Percentiles rank a stretch among this genome's conserved stretches.
phyloP scores from a whole-genome alignment of 1,140 invertebrate genomes.

The Branchinecta lynchi region DNA sequence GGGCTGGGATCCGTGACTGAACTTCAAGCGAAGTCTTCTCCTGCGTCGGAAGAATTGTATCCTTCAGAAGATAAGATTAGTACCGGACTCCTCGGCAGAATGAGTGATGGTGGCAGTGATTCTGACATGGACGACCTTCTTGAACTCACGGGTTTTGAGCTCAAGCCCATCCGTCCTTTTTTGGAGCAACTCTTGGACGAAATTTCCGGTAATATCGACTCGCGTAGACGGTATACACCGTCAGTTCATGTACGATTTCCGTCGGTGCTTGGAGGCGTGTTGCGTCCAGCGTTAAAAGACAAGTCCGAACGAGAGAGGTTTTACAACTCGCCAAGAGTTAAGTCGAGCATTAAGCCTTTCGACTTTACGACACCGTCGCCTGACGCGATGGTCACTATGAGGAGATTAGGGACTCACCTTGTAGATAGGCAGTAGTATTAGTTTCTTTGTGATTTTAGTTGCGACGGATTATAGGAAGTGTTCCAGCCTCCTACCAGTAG shows the following conservation, averaged over 20 bases:
- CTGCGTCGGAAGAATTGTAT: no score
- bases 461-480: no score
- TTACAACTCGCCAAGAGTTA: background rate
- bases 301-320: background rate
- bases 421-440: background rate
- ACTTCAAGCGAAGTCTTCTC: no score
- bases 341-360: slow-evolving; percentile 28
- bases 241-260: background rate
- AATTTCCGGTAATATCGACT: background rate
- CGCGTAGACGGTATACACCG: background rate
- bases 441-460: no score
- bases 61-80: no score
- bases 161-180: background rate
- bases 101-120: background rate
- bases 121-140: background rate
- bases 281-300: background rate
- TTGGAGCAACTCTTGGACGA: background rate
- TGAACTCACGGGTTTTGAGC: background rate
- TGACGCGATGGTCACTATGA: slow-evolving; percentile 35
- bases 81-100: no score
- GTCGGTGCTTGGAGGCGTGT: background rate
- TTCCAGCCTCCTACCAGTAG: no score
- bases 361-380: slow-evolving; percentile 44
- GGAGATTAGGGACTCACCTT: background rate
- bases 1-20: no score